Evolutionary conservation across 1,140 invertebrate species (phyloP).

Genomic region (Nomia melanderi): DNA sequence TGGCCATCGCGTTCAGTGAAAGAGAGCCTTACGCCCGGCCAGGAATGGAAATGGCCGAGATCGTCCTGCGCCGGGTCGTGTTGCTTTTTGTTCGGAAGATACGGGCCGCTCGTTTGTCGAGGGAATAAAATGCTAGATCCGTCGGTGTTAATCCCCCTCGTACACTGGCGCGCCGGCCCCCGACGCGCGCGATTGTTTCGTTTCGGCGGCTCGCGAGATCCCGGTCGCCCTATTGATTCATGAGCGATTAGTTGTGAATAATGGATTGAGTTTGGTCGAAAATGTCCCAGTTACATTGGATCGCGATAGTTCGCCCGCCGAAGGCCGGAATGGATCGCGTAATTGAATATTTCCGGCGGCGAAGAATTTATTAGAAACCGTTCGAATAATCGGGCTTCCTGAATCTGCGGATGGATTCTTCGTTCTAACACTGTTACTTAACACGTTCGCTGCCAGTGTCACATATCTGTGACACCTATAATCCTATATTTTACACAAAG

Average conservation of each 20-base stretch:
- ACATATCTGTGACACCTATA: too few relatives aligned
- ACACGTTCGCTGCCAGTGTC: too few relatives aligned
- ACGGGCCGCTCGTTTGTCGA: conserved; percentile 25
- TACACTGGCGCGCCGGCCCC: conserved; percentile 5
- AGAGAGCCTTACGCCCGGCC: background rate
- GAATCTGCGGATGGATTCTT: too few relatives aligned
- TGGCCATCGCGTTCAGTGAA: too few relatives aligned
- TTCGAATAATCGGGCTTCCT: too few relatives aligned
- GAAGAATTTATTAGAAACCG: conserved; percentile 12
- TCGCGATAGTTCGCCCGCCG: conserved; percentile 15
- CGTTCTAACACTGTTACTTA: too few relatives aligned
- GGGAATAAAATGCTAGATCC: conserved; percentile 30
- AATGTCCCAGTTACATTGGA: conserved; percentile 8
- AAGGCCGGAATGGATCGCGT: background rate
- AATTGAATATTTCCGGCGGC: background rate
- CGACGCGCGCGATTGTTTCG: conserved; percentile 34
- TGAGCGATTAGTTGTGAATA: conserved; percentile 46
- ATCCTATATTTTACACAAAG: too few relatives aligned
- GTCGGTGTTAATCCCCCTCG: conserved; percentile 23
- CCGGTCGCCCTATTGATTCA: conserved; percentile 31
- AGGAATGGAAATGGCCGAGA: background rate
- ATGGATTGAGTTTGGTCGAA: conserved; percentile 25
- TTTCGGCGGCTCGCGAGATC: conserved; percentile 33
- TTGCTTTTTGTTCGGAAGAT: conserved; percentile 22
- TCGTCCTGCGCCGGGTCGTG: background rate